Evolutionary conservation across 2,797 vertebrate genomes (phyloP).

Genomic region (Coregonus suidteri): DNA sequence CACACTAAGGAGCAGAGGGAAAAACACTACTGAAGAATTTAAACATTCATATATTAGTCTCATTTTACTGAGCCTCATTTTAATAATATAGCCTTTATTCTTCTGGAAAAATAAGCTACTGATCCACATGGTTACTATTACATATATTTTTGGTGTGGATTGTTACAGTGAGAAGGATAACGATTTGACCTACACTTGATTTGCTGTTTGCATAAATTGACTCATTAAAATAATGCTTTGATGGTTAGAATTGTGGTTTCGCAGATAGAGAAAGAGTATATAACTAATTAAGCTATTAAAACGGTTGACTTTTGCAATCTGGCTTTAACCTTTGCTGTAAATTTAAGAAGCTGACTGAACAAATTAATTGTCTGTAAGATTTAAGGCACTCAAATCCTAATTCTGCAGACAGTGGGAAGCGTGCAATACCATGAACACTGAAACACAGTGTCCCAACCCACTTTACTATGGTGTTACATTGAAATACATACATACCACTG

Average conservation of each 20-base stretch:
- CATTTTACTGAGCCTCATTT: not conserved
- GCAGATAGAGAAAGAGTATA: slow-evolving; percentile 28
- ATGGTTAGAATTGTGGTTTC: slow-evolving; percentile 25
- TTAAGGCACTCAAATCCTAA: not conserved
- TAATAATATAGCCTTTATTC: not conserved
- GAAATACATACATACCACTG: not conserved
- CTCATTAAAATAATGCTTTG: slow-evolving; percentile 21
- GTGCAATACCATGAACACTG: not conserved
- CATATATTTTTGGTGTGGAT: not conserved
- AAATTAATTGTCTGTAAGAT: slow-evolving; percentile 13
- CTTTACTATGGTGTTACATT: not conserved
- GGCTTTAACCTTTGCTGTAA: slow-evolving; percentile 41
- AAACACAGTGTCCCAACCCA: not conserved
- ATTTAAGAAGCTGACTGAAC: slow-evolving; percentile 8
- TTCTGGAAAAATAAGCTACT: not conserved
- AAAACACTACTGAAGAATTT: not conserved
- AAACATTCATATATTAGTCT: not conserved
- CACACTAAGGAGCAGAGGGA: not conserved
- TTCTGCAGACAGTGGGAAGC: not conserved
- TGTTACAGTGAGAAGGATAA: slow-evolving; percentile 2
- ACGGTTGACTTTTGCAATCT: slow-evolving; percentile 45
- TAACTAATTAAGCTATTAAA: slow-evolving; percentile 46
- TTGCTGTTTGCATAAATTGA: slow-evolving; percentile 25
- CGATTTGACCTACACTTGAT: slow-evolving; percentile 39
- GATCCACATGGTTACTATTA: not conserved